Evolutionary conservation across 2,113 vertebrate species (phyloP).

Genomic region (Atlantisia rogersi): DNA sequence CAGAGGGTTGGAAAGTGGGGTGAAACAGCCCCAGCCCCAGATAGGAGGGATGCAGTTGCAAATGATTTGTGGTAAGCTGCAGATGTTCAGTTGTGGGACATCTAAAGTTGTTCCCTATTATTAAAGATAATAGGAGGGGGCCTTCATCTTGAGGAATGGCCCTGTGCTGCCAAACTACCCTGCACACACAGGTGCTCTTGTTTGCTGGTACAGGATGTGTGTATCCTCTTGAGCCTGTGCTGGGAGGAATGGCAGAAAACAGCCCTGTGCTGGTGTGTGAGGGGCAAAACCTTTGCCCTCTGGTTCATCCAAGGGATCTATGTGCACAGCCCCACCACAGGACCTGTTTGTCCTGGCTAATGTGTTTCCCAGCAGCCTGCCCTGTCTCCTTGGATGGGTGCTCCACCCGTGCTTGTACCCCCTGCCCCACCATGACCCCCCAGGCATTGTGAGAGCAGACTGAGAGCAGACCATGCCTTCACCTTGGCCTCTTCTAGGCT

Average conservation of each 20-base stretch:
- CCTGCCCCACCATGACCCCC: background rate
- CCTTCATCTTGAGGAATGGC: background rate
- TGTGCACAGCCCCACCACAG: background rate
- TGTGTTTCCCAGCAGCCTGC: rapidly evolving
- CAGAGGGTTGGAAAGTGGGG: background rate
- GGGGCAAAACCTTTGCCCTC: background rate
- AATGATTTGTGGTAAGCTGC: background rate
- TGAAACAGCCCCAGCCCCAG: background rate
- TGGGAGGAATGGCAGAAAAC: background rate
- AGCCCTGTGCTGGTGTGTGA: background rate
- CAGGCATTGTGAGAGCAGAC: background rate
- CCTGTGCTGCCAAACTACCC: background rate
- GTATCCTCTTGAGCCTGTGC: background rate
- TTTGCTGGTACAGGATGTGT: background rate
- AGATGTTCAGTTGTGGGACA: background rate
- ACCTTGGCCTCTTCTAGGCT: background rate
- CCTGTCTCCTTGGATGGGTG: background rate
- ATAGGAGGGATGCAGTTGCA: background rate
- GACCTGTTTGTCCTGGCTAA: background rate
- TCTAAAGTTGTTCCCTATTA: background rate
- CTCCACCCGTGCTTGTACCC: background rate
- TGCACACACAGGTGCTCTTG: rapidly evolving
- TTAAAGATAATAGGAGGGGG: background rate
- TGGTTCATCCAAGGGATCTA: background rate
- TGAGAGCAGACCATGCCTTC: background rate